Percentiles rank a stretch among this genome's conserved stretches.
These are phyloP conservation scores for Leguminivora glycinivorella DNA, from an alignment of 1,140 invertebrate genomes.

Conservation along the genomic window DNA sequence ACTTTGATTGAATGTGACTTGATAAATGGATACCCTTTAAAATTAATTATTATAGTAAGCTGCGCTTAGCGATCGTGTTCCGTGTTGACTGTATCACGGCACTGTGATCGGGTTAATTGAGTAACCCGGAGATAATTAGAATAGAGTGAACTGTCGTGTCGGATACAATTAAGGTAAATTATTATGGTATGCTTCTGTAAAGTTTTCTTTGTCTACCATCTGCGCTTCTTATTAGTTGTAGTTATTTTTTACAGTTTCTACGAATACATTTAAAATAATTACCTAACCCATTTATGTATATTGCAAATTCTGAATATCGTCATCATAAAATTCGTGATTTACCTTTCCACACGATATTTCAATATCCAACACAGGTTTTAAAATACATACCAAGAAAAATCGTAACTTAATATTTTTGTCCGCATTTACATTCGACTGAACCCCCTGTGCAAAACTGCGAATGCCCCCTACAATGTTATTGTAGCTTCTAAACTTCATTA, in stretches of 20 bases:
- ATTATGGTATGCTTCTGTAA: background rate
- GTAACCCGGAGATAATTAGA: conserved; percentile 47
- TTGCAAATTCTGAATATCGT: background rate
- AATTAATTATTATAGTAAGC: conserved; percentile 17
- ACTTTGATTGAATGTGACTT: conserved; percentile 29
- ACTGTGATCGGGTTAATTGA: conserved; percentile 25
- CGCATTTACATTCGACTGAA: background rate
- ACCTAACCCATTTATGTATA: background rate
- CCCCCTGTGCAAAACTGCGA: conserved; percentile 18
- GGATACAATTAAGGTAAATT: background rate
- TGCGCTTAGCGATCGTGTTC: conserved; percentile 22
- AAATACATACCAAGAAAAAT: background rate
- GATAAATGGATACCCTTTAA: conserved; percentile 26
- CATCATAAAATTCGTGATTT: background rate
- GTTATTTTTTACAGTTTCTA: background rate
- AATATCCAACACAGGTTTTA: too few relatives aligned
- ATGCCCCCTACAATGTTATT: conserved; percentile 12
- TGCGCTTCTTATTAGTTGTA: background rate
- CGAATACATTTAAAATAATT: background rate
- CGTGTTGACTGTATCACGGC: conserved; percentile 5
- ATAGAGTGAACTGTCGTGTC: conserved; percentile 32
- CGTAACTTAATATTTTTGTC: background rate
- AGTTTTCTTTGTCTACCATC: background rate
- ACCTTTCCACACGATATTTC: background rate
- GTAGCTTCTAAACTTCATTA: conserved; percentile 22